These are phyloP conservation scores for Ammodytes dubius DNA, from an alignment of 2,113 vertebrate genomes.

Conservation along the genomic window DNA sequence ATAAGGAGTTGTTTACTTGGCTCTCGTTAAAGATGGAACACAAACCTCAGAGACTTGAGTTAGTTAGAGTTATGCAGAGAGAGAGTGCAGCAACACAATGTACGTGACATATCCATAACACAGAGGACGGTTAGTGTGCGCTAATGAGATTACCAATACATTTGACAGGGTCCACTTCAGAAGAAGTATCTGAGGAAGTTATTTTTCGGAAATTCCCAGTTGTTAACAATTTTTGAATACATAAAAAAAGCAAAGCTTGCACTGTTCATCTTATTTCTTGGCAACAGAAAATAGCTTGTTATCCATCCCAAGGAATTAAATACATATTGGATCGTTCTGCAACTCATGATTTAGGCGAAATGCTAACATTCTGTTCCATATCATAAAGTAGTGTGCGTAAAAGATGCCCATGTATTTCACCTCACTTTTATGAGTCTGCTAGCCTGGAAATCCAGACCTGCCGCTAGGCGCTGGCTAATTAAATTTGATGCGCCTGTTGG, in stretches of 20 bases:
- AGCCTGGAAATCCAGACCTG: too few relatives aligned
- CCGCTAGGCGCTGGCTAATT: too few relatives aligned
- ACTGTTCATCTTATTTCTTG: constrained; percentile 7
- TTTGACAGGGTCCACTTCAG: constrained; percentile 39
- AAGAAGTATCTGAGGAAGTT: constrained; percentile 9
- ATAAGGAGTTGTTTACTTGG: constrained; percentile 73
- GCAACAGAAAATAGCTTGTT: background rate
- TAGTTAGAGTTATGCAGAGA: constrained; percentile 45
- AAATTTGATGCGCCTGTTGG: too few relatives aligned
- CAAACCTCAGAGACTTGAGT: constrained; percentile 47
- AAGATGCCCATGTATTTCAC: background rate
- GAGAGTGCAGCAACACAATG: constrained; percentile 52
- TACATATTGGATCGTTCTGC: background rate
- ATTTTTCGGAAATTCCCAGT: constrained; percentile 12
- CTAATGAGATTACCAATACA: background rate
- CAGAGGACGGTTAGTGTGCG: constrained; percentile 1
- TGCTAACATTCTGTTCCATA: background rate
- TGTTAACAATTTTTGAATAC: constrained; percentile 7
- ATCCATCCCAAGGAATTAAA: background rate
- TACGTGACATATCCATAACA: constrained; percentile 39
- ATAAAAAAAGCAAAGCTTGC: background rate
- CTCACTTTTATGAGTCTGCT: background rate
- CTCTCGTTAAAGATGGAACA: constrained; percentile 64
- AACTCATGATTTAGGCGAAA: background rate
- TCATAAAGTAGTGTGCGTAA: background rate